Conservation (phyloP, 2,888 invertebrate species). For the Zhengitettix transpicula region DNA sequence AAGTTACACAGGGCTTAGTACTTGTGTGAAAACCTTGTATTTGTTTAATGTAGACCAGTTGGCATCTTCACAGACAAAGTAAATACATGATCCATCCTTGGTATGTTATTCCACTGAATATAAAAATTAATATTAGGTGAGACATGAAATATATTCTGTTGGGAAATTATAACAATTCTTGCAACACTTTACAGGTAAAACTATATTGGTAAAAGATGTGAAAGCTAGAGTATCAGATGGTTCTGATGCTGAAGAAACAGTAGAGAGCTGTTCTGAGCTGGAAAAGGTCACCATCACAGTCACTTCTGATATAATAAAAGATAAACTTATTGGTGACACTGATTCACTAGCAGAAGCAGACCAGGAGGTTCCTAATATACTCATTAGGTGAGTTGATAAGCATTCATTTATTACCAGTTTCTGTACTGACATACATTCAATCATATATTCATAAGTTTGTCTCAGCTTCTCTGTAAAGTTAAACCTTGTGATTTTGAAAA, state of each 20-base stretch:
- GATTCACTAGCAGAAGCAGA: conserved; percentile 8
- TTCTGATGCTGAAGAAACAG: conserved; percentile 12
- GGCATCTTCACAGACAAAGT: too few relatives aligned
- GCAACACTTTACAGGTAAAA: background rate
- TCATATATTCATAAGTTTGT: too few relatives aligned
- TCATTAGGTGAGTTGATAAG: conserved; percentile 7
- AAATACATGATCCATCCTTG: too few relatives aligned
- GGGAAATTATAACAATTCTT: too few relatives aligned
- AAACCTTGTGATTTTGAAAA: too few relatives aligned
- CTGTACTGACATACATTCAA: too few relatives aligned
- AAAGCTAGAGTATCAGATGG: conserved; percentile 1
- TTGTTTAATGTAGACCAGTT: too few relatives aligned
- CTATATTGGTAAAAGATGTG: background rate
- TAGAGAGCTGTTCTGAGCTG: conserved; percentile 10
- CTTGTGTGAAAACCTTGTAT: too few relatives aligned
- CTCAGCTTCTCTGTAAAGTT: too few relatives aligned
- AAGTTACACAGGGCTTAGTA: too few relatives aligned
- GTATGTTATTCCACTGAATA: background rate
- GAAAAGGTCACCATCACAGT: background rate
- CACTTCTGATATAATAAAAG: background rate
- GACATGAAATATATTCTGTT: too few relatives aligned
- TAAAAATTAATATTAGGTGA: background rate
- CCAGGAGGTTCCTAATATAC: conserved; percentile 13
- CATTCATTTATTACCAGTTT: too few relatives aligned
- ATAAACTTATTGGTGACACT: background rate